Base-by-base conservation (phyloP, 1,140 invertebrate species). In the Leucophenga varia region DNA sequence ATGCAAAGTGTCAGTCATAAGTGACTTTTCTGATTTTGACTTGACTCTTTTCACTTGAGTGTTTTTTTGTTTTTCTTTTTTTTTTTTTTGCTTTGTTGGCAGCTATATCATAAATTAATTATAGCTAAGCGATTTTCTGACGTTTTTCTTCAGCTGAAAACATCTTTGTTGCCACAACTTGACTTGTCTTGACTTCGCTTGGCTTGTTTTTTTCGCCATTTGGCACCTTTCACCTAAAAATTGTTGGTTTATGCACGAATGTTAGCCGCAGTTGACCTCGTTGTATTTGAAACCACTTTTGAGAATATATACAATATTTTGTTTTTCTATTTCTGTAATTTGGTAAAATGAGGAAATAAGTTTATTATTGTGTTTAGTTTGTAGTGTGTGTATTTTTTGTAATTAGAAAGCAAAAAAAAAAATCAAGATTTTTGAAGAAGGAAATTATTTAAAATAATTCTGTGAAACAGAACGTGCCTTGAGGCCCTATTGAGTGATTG, bases 1-100 rank as follows among this genome's bases (percentile, higher is more conserved):
- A 65, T 65, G 63, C 63, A 65, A 65, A 65, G 63, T 67, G 63
- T 65, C 63, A 65, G 63, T 65, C 63, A 65, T 61, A 67, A 65
- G 63, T 63, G 63, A 67, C 63, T 67, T 65, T 65, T 25, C n/a
- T 65, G 22, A 25, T 25, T 25, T 25, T 10, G 22, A 25, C 22
- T 57, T 34, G 63, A n/a, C n/a, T 67, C 65, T 65, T 25, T 65
- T 65, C 55, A 52, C 61, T n/a, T n/a, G n/a, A n/a, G n/a, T n/a
- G n/a, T n/a, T n/a, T n/a, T n/a, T n/a, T n/a, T n/a, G n/a, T n/a
- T n/a, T n/a, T n/a, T n/a, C n/a, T n/a, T n/a, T n/a, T n/a, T n/a
- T n/a, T n/a, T n/a, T n/a, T n/a, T n/a, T n/a, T n/a, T n/a, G n/a
- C 65, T 61, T 57, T 52, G 52, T 48, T 51, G 59, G 22, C 22